A percentile compares a stretch with the other conserved stretches of the same genome.
Evolutionary conservation across 2,888 invertebrate species (phyloP).

Genomic region (Hybos culiciformis): DNA sequence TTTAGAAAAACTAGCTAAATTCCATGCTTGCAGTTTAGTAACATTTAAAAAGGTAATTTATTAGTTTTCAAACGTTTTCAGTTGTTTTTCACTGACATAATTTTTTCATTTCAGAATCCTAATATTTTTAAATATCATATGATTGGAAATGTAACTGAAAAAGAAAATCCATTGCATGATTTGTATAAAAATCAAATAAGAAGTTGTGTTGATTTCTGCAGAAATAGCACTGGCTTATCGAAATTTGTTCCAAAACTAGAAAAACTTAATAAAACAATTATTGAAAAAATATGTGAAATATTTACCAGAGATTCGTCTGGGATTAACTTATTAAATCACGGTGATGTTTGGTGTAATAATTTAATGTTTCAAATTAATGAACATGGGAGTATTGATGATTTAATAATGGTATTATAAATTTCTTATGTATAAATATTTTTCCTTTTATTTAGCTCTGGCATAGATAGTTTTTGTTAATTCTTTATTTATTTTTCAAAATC

Average conservation of each 20-base stretch:
- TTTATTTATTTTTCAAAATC: no score
- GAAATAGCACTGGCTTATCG: conserved; percentile 16
- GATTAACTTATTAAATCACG: conserved; percentile 36
- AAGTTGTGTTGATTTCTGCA: conserved; percentile 20
- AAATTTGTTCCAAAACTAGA: conserved; percentile 19
- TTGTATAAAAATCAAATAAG: conserved; percentile 20
- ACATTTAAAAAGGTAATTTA: conserved; percentile 36
- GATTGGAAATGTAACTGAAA: conserved; percentile 20
- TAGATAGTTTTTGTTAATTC: no score
- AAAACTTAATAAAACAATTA: conserved; percentile 18
- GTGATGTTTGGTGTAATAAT: conserved; percentile 39
- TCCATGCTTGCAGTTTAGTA: conserved; percentile 41
- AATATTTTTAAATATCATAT: conserved; percentile 21
- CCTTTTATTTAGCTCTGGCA: no score
- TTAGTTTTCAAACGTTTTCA: not conserved
- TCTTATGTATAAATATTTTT: no score
- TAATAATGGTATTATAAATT: conserved; percentile 29
- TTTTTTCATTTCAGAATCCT: conserved; percentile 16
- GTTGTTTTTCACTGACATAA: not conserved
- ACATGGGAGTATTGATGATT: conserved; percentile 26
- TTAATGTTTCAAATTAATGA: conserved; percentile 34
- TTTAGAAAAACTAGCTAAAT: conserved; percentile 38
- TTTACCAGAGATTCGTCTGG: conserved; percentile 19
- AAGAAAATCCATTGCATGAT: conserved; percentile 20
- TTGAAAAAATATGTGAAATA: conserved; percentile 21